phyloP scores from a whole-genome alignment of 92 coral and sea anemone genomes.

The Paramuricea clavata region DNA sequence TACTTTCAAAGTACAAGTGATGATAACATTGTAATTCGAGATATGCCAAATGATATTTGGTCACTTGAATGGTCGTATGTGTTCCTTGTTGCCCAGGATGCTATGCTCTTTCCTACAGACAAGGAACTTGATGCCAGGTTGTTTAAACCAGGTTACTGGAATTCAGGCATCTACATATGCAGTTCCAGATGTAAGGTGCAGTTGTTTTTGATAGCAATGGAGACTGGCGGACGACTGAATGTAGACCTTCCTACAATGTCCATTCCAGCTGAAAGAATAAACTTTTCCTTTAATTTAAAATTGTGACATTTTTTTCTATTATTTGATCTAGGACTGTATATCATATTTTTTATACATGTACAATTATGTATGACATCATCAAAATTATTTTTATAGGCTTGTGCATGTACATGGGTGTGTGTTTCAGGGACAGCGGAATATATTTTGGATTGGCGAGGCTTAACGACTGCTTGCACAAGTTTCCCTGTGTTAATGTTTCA shows the following conservation, averaged over 20 bases:
- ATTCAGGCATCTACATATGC: neutral
- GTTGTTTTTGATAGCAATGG: neutral
- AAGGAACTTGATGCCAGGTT: neutral
- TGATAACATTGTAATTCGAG: neutral
- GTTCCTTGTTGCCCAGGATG: slow-evolving; percentile 8
- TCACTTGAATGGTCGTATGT: neutral
- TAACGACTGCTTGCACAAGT: too few relatives aligned
- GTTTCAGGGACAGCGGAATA: too few relatives aligned
- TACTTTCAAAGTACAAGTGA: neutral
- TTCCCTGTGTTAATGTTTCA: too few relatives aligned
- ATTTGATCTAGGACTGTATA: too few relatives aligned
- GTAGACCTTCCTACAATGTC: slow-evolving; percentile 86
- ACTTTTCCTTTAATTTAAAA: neutral
- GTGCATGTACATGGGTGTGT: too few relatives aligned
- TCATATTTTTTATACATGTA: too few relatives aligned
- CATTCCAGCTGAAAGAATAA: slow-evolving; percentile 76
- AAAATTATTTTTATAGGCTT: too few relatives aligned
- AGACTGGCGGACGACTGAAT: slow-evolving; percentile 65
- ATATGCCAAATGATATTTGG: slow-evolving; percentile 1
- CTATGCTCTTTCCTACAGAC: neutral
- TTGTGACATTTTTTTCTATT: too few relatives aligned
- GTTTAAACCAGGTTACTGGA: neutral
- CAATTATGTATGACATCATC: too few relatives aligned
- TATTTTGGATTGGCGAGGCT: too few relatives aligned
- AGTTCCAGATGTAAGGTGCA: slow-evolving; percentile 7